Base-by-base conservation (phyloP, 2,797 vertebrate species). In the Oceanodroma leucorhoa region DNA sequence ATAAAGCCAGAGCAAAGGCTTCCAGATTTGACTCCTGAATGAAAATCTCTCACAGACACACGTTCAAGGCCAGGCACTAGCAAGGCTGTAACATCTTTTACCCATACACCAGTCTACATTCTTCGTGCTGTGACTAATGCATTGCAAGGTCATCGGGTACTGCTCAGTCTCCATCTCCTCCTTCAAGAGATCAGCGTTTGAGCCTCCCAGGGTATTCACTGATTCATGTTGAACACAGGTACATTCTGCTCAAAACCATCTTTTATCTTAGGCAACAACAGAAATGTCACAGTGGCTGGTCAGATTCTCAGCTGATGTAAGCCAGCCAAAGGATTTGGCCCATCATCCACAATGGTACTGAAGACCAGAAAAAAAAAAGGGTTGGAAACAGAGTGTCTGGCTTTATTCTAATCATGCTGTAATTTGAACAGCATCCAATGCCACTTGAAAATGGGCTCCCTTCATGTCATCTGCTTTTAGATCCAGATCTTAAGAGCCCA, bases 221-320 rank as follows among this genome's bases (percentile, higher is more conserved):
- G 62, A 8, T 84, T 72, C 58, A 34, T 65, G 61, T 41, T 1
- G 8, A 87, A 57, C 62, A 20, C 64, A 14, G 79, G 73, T 19
- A 62, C 51, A 11, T 9, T 70, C 80, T 93, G 86, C 80, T 80
- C 54, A 62, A 90, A 87, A 24, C 4, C 46, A 20, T 41, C 65
- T 79, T 84, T 94, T 65, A 29, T 45, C 83, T 66, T 10, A 5
- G 23, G 40, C 36, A 82, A 18, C 24, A 83, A n/a, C 66, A 84
- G 10, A 6, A 26, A n/a, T 15, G 17, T 30, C 0, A 0, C 78
- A 6, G 34, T 40, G 62, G 61, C 84, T 2, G 6, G 12, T 24
- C 14, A 20, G 34, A 53, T 27, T 46, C 77, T 78, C 17, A 7
- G 58, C 67, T 38, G 73, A 11, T 5, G 9, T 46, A 17, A 87